A percentile compares a stretch with the other conserved stretches of the same genome.
Conservation (phyloP, 1,140 invertebrate genomes). For the Zophobas morio region DNA sequence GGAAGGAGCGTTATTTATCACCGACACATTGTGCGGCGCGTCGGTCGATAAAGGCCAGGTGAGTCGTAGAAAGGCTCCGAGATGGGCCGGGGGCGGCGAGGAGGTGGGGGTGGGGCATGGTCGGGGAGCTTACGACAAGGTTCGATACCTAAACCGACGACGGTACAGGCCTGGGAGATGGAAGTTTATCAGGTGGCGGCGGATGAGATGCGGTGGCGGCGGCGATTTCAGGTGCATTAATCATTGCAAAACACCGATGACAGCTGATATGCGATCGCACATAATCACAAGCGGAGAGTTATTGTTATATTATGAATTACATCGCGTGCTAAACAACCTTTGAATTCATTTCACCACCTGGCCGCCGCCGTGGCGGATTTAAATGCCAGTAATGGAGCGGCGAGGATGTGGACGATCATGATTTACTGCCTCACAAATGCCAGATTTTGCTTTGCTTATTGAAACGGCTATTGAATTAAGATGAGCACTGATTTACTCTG, state of each 20-base stretch:
- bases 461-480: constrained; percentile 14
- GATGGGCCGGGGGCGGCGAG: constrained; percentile 39
- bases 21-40: constrained; percentile 47
- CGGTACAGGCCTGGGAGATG: constrained; percentile 42
- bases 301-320: constrained; percentile 43
- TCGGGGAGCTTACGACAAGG: constrained; percentile 37
- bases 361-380: neutral
- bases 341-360: constrained; percentile 41
- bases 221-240: constrained; percentile 15
- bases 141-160: constrained; percentile 25
- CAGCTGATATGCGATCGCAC: constrained; percentile 37
- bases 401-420: constrained; percentile 12
- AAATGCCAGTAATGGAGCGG: constrained; percentile 21
- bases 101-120: constrained; percentile 48
- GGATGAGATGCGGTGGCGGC: constrained; percentile 5
- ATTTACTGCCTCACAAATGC: constrained; percentile 6
- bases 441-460: constrained; percentile 13
- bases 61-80: constrained; percentile 54
- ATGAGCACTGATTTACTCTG: neutral
- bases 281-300: constrained; percentile 27
- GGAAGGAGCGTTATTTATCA: constrained; percentile 53
- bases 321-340: constrained; percentile 38
- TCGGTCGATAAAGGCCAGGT: constrained; percentile 57
- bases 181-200: constrained; percentile 31
- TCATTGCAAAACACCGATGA: constrained; percentile 37